phyloP scores from a whole-genome alignment of 2,888 invertebrate genomes.

The Silvanus unidentatus region DNA sequence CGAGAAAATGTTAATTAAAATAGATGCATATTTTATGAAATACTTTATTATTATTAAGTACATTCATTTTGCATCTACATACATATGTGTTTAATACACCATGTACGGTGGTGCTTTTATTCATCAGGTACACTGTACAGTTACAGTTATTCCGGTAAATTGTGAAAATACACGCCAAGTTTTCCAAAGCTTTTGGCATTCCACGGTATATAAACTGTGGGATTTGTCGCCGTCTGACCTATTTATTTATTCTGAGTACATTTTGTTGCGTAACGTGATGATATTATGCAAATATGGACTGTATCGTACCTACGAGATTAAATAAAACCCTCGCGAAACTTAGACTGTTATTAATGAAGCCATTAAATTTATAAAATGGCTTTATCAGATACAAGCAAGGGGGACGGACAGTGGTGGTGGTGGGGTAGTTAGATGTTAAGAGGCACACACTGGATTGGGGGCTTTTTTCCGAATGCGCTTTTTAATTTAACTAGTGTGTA shows the following conservation, averaged over 20 bases:
- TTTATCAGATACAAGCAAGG: slow-evolving; percentile 36
- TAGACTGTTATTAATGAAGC: slow-evolving; percentile 38
- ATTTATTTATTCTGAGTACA: slow-evolving; percentile 18
- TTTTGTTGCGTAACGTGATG: slow-evolving; percentile 22
- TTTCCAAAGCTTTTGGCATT: too few species aligned
- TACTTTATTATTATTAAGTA: too few species aligned
- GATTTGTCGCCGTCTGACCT: slow-evolving; percentile 9
- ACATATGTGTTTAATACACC: too few species aligned
- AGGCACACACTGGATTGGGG: not conserved
- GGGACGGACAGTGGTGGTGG: not conserved
- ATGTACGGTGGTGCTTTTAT: too few species aligned
- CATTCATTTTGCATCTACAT: too few species aligned
- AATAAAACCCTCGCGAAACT: slow-evolving; percentile 26
- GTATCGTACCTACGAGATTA: slow-evolving; percentile 32
- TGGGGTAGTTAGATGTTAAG: slow-evolving; percentile 8
- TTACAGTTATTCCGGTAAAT: too few species aligned
- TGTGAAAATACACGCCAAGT: too few species aligned
- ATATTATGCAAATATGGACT: slow-evolving; percentile 32
- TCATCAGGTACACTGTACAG: too few species aligned
- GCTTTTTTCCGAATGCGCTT: slow-evolving; percentile 32
- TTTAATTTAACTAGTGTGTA: slow-evolving; percentile 36
- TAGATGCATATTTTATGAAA: too few species aligned
- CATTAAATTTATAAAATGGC: slow-evolving; percentile 38
- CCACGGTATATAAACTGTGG: not conserved
- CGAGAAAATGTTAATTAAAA: too few species aligned